Evolutionary conservation across 2,797 vertebrate species (phyloP), one percentile per base, ranked within the genome.

Genomic region (Distichodus sexfasciatus): DNA sequence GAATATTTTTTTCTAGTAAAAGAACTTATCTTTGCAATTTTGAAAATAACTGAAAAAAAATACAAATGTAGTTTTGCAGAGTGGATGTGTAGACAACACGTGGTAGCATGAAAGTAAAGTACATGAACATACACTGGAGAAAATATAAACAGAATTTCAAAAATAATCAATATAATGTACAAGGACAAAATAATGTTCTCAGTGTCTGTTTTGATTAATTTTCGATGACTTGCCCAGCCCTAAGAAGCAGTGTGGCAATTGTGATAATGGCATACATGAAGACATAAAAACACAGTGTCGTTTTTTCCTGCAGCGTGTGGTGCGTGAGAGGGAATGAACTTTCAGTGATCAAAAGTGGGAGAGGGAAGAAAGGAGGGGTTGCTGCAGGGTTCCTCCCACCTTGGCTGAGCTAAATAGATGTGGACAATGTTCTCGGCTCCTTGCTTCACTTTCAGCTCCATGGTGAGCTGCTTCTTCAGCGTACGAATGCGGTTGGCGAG

Each of bases 381-480:
- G 0, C 6, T 33, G 19, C 17, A 26, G 46, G 2, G 41, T 6
- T n/a, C 19, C 8, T 10, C 69, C 47, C 48, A 97, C 96, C 93
- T 96, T 98, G 35, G 91, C 88, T 2, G 92, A 83, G 51, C 87
- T 77, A 11, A 86, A 64, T 92, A 98, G 1, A 93, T 96, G 71
- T 94, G 94, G 57, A 95, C 95, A 86, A 98, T 95, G 76, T 97
- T 98, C 86, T 97, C 95, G 0, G 96, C 96, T 1, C 96, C 96
- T 84, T 97, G 95, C 67, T 93, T 96, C 31, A 99, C 96, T 79
- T 98, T 98, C 69, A 91, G 89, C 84, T 99, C 96, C 71, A 98
- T 93, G 4, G 94, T 94, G 15, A 99, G 89, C 84, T 99, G 96
- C 71, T 92, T 95, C 85, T 88, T 93, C 41, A 99, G 85, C 14